These are phyloP conservation scores for Drosophila takahashii DNA, from an alignment of 1,140 invertebrate genomes.

Conservation along the genomic window DNA sequence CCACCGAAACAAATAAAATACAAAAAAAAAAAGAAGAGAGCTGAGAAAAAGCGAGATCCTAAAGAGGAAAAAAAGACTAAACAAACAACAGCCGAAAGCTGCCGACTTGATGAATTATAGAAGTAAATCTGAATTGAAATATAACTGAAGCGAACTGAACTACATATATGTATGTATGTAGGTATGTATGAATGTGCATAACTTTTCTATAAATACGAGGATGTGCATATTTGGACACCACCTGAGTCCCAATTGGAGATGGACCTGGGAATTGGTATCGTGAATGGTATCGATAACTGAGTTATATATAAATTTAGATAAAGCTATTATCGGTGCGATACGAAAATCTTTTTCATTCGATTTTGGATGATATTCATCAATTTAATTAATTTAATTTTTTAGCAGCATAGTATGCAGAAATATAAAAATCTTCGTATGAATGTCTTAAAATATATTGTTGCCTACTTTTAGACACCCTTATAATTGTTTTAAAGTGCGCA, in stretches of 20 bases:
- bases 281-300: not conserved
- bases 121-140: constrained; percentile 81
- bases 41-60: constrained; percentile 12
- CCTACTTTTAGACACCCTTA: too few relatives aligned
- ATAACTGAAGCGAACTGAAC: constrained; percentile 54
- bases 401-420: too few relatives aligned
- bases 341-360: too few relatives aligned
- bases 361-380: too few relatives aligned
- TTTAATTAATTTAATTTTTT: too few relatives aligned
- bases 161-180: not conserved
- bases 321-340: not conserved
- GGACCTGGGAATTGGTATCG: not conserved
- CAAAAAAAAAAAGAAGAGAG: constrained; percentile 4
- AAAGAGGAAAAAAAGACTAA: constrained; percentile 1
- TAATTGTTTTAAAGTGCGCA: too few relatives aligned
- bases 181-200: constrained; percentile 16
- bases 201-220: constrained; percentile 23
- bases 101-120: constrained; percentile 77
- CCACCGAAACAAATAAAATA: constrained; percentile 56
- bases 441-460: too few relatives aligned
- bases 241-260: constrained; percentile 22
- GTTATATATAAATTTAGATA: too few relatives aligned
- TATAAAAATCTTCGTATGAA: too few relatives aligned
- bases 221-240: constrained; percentile 33
- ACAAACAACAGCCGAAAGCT: constrained; percentile 29